Evolutionary conservation across 2,113 vertebrate genomes (phyloP).

Genomic region (Axis porcinus): DNA sequence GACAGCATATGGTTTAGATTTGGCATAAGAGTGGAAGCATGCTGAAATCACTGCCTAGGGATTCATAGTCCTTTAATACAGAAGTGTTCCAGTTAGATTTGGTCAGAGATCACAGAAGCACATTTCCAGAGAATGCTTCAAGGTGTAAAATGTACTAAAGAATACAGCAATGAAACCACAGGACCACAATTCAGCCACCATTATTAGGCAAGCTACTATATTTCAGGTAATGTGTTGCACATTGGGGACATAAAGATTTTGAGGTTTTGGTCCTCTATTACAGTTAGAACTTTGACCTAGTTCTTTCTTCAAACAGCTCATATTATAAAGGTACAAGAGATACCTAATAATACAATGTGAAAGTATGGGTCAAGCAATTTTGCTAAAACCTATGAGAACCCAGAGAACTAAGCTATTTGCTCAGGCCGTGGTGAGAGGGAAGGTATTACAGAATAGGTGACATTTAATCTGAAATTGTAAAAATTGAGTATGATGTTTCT

Average conservation of each 20-base stretch:
- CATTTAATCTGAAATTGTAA: not conserved
- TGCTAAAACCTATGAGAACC: not conserved
- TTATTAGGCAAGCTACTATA: conserved; percentile 18
- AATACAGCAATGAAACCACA: not conserved
- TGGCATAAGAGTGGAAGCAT: conserved; percentile 28
- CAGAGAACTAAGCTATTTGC: conserved; percentile 13
- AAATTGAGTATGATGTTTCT: not conserved
- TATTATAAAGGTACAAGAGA: not conserved
- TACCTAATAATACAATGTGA: conserved; percentile 1
- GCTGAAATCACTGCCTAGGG: conserved; percentile 38
- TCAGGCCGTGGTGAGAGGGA: not conserved
- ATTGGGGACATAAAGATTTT: not conserved
- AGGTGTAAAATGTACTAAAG: not conserved
- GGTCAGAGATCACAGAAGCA: conserved; percentile 40
- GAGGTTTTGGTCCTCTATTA: conserved; percentile 15
- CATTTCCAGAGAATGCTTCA: conserved; percentile 35
- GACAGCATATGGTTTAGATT: conserved; percentile 46
- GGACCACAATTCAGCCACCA: not conserved
- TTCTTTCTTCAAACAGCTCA: conserved; percentile 26
- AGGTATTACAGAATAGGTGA: not conserved
- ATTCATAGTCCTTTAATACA: conserved; percentile 33
- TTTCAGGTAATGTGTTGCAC: conserved; percentile 20
- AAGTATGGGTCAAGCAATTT: not conserved
- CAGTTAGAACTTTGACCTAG: conserved; percentile 31
- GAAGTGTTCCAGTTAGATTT: conserved; percentile 41